Percentiles rank a stretch among this genome's conserved stretches.
phyloP scores from a whole-genome alignment of 2,113 vertebrate species.

The Tupaia tana region DNA sequence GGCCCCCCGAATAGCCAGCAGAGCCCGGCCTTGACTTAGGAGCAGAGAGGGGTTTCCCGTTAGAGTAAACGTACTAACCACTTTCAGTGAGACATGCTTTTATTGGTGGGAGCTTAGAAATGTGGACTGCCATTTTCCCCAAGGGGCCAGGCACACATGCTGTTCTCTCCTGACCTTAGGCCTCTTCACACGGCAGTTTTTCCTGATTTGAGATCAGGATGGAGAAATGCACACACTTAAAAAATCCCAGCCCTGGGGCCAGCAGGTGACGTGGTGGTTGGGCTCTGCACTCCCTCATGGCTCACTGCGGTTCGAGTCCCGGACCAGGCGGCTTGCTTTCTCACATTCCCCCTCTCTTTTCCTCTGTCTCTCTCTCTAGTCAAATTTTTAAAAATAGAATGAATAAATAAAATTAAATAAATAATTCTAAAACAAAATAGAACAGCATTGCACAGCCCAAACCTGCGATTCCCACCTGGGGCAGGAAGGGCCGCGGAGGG shows the following conservation, averaged over 20 bases:
- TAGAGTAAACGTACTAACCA: conserved; percentile 84
- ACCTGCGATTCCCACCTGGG: not conserved
- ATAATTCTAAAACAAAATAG: no score
- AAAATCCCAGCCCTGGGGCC: not conserved
- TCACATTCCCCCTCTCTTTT: no score
- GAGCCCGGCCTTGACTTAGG: conserved; percentile 81
- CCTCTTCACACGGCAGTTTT: not conserved
- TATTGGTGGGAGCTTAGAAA: conserved; percentile 45
- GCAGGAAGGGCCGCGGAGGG: not conserved
- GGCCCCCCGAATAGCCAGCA: conserved; percentile 67
- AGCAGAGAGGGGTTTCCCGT: conserved; percentile 78
- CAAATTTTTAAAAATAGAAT: no score
- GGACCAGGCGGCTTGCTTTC: no score
- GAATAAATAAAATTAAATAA: no score
- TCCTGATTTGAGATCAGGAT: not conserved
- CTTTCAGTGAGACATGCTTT: conserved; percentile 80
- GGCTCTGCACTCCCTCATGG: no score
- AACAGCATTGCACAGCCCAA: not conserved
- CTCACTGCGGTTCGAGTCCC: no score
- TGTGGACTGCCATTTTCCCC: not conserved
- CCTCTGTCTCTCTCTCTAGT: no score
- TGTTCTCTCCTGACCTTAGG: not conserved
- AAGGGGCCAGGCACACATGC: not conserved
- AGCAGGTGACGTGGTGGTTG: no score
- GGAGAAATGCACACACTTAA: not conserved